Evolutionary conservation across 1,140 invertebrate species (phyloP).

Genomic region (Leptonema lineaticorne): DNA sequence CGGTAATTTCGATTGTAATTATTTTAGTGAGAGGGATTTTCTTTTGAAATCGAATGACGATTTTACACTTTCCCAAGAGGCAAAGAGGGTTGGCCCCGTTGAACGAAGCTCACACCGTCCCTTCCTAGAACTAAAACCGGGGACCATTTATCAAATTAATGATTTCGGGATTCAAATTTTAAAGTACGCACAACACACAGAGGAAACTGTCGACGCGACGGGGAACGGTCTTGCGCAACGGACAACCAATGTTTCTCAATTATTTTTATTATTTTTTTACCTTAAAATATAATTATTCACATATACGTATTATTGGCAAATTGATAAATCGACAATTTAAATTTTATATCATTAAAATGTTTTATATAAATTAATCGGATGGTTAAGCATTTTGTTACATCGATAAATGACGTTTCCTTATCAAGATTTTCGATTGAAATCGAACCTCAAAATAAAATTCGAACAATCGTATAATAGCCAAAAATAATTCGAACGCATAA

Average conservation of each 20-base stretch:
- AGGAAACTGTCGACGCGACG: conserved; percentile 36
- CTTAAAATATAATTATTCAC: no score
- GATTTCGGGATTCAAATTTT: conserved; percentile 47
- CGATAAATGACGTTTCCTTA: conserved; percentile 1
- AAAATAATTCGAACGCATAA: no score
- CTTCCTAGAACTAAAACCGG: conserved; percentile 34
- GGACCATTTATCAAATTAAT: conserved; percentile 49
- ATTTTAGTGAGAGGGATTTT: no score
- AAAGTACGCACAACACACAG: conserved; percentile 45
- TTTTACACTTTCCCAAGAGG: no score
- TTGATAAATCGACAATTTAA: background rate
- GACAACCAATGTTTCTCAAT: background rate
- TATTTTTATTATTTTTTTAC: no score
- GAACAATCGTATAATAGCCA: no score
- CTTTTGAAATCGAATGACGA: no score
- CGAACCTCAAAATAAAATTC: no score
- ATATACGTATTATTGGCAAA: no score
- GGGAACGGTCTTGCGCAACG: conserved; percentile 18
- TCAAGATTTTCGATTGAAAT: background rate
- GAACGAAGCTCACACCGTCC: background rate
- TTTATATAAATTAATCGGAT: background rate
- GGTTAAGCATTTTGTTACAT: no score
- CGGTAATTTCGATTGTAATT: no score
- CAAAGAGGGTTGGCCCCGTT: conserved; percentile 14
- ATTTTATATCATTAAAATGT: background rate